A percentile compares a stretch with the other conserved stretches of the same genome.
Conservation (phyloP, 2,113 vertebrate genomes). For the Podarcis cretensis region DNA sequence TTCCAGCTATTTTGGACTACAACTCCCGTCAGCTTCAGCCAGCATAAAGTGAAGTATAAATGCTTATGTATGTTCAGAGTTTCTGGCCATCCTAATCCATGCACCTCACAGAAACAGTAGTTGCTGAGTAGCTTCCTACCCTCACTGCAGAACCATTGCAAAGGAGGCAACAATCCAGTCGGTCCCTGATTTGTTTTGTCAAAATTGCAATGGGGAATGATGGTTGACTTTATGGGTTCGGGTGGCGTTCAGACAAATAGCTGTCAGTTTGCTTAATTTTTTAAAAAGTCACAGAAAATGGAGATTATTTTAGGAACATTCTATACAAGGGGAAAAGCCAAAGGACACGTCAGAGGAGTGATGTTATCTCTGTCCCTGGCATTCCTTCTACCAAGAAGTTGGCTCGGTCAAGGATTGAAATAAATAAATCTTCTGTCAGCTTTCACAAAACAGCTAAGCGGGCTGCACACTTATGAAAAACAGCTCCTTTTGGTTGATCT, state of each 20-base stretch:
- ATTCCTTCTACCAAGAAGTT: conserved; percentile 19
- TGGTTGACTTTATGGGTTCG: background rate
- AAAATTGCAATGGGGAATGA: background rate
- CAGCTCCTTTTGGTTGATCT: conserved; percentile 31
- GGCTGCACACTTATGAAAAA: conserved; percentile 42
- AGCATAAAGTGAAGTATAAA: background rate
- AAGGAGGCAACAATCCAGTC: background rate
- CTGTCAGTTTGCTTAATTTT: background rate
- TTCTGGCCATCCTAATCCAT: background rate
- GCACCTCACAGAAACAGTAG: background rate
- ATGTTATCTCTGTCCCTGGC: background rate
- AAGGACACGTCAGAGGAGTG: background rate
- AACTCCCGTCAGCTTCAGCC: too few species aligned
- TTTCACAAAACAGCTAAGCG: conserved; percentile 42
- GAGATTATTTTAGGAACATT: background rate
- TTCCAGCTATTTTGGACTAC: too few species aligned
- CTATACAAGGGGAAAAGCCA: background rate
- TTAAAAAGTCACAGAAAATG: background rate
- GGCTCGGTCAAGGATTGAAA: conserved; percentile 29
- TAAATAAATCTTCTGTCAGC: conserved; percentile 52
- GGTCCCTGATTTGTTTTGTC: background rate
- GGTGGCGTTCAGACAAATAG: background rate
- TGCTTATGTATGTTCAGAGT: background rate
- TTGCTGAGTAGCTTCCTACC: background rate
- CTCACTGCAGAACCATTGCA: background rate